Conservation (phyloP, 2,888 invertebrate species). For the Hipparchia sbordonii region DNA sequence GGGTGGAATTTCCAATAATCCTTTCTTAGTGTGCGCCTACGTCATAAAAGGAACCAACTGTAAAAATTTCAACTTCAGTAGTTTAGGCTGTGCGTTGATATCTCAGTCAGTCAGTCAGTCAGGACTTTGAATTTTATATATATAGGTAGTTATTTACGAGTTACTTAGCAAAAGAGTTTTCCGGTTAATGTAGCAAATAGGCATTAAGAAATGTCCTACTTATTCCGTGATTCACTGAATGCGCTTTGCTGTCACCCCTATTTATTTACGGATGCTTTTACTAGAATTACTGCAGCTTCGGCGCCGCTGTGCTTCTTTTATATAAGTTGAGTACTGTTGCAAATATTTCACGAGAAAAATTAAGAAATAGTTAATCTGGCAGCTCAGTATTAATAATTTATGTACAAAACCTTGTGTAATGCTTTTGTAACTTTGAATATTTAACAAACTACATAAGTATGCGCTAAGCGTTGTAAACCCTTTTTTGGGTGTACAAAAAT, state of each 20-base stretch:
- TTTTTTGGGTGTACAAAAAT: no score
- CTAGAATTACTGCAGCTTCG: constrained; percentile 20
- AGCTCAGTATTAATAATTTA: background rate
- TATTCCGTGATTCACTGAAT: constrained; percentile 27
- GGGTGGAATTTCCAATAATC: no score
- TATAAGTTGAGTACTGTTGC: background rate
- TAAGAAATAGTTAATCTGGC: background rate
- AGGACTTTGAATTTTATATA: no score
- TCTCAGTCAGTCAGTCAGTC: no score
- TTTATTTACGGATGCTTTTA: constrained; percentile 25
- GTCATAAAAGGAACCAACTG: no score
- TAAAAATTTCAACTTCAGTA: no score
- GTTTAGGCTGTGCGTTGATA: no score
- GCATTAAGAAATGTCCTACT: constrained; percentile 30
- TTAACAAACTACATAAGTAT: no score
- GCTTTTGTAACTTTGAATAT: no score
- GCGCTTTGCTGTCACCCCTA: constrained; percentile 20
- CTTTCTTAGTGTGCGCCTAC: no score
- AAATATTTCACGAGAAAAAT: background rate
- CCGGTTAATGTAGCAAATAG: constrained; percentile 25
- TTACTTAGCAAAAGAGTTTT: constrained; percentile 14
- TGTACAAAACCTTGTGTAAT: no score
- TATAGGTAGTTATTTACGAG: constrained; percentile 7
- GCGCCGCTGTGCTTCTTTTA: constrained; percentile 9
- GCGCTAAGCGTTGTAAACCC: no score